phyloP scores from a whole-genome alignment of 2,113 vertebrate genomes.

The Tetraodon nigroviridis region DNA sequence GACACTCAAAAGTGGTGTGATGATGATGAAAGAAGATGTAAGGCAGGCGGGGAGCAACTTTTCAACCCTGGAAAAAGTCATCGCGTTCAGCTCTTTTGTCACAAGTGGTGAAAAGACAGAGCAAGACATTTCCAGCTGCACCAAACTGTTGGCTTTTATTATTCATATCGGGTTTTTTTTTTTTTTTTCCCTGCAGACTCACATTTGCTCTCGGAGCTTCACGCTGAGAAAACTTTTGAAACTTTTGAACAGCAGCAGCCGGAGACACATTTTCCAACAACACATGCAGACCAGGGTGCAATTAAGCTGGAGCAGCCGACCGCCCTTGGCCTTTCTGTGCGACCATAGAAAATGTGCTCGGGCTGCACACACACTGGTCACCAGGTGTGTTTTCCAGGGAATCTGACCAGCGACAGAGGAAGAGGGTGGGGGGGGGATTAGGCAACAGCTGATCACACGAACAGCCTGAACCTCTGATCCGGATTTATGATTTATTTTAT shows the following conservation, averaged over 20 bases:
- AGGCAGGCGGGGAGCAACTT: conserved; percentile 41
- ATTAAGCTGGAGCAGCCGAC: conserved; percentile 62
- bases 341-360: conserved; percentile 72
- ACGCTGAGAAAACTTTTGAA: conserved; percentile 7
- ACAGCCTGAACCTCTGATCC: conserved; percentile 42
- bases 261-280: conserved; percentile 52
- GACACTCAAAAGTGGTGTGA: conserved; percentile 51
- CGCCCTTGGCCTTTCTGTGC: conserved; percentile 65
- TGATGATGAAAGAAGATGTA: conserved; percentile 61
- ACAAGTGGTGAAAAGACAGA: conserved; percentile 5
- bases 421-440: conserved; percentile 54
- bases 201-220: not conserved
- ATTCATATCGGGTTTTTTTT: not conserved
- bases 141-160: not conserved
- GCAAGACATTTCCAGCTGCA: conserved; percentile 3
- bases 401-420: conserved; percentile 53
- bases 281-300: conserved; percentile 57
- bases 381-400: conserved; percentile 72
- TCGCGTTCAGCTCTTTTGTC: conserved; percentile 20
- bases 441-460: conserved; percentile 55
- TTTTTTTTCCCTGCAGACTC: not conserved
- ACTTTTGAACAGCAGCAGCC: conserved; percentile 25
- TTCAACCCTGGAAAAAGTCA: conserved; percentile 37
- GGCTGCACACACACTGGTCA: conserved; percentile 67
- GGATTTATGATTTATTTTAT: too few relatives aligned